Evolutionary conservation across 2,113 vertebrate species (phyloP).

Genomic region (Natator depressus): DNA sequence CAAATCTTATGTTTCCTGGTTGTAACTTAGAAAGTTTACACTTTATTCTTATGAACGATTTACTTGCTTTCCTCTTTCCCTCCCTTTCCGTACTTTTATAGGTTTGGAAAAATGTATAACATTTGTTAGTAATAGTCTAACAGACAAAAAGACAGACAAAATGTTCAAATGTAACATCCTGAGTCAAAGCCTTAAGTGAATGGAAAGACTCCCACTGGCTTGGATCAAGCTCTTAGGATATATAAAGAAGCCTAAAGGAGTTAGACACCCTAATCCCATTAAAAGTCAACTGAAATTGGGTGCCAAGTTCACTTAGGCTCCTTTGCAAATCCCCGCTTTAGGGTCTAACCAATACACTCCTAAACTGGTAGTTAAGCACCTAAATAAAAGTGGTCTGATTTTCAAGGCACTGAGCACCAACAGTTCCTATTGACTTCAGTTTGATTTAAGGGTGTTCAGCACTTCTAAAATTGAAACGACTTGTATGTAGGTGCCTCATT

Average conservation of each 20-base stretch:
- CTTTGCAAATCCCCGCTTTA: not conserved
- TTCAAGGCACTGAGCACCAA: not conserved
- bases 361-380: not conserved
- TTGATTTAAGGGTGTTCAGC: not conserved
- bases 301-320: not conserved
- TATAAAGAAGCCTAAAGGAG: not conserved
- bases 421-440: not conserved
- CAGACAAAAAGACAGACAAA: not conserved
- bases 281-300: not conserved
- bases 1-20: rapidly evolving
- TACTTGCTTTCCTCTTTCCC: not conserved
- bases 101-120: not conserved
- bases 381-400: rapidly evolving
- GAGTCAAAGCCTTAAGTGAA: rapidly evolving
- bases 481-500: not conserved
- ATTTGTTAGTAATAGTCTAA: not conserved
- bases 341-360: not conserved
- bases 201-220: not conserved
- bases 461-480: not conserved
- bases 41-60: not conserved
- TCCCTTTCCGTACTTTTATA: not conserved
- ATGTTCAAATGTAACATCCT: not conserved
- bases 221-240: not conserved
- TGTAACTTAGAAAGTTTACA: not conserved
- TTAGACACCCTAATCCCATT: not conserved